These are phyloP conservation scores for Phocoena phocoena DNA, from an alignment of 2,113 vertebrate genomes.

Conservation along the genomic window DNA sequence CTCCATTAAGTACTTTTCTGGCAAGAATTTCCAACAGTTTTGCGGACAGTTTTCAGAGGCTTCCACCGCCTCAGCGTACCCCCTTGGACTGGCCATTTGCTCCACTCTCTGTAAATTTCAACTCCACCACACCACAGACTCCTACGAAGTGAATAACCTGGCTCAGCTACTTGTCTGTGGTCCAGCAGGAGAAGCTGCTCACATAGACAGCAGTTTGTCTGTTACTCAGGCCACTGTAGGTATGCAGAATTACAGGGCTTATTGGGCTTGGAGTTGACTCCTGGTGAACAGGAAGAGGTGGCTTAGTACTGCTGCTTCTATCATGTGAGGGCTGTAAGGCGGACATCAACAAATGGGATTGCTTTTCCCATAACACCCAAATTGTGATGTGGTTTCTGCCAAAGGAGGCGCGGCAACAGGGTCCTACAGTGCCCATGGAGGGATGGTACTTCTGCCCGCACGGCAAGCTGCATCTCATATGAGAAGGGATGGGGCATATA, in stretches of 20 bases:
- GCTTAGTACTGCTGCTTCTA: conserved; percentile 78
- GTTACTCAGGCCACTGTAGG: conserved; percentile 82
- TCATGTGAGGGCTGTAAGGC: conserved; percentile 84
- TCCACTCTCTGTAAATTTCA: conserved; percentile 94
- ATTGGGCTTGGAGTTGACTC: conserved; percentile 78
- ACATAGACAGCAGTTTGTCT: conserved; percentile 90
- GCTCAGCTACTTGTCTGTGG: conserved; percentile 92
- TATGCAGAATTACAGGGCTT: conserved; percentile 84
- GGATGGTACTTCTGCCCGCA: neutral
- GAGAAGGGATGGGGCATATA: neutral
- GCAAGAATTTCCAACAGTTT: conserved; percentile 90
- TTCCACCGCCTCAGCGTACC: conserved; percentile 93
- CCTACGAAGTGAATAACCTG: conserved; percentile 88
- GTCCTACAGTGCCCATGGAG: neutral
- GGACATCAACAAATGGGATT: conserved; percentile 83
- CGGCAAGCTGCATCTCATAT: neutral
- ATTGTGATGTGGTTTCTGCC: neutral
- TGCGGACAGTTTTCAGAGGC: conserved; percentile 90
- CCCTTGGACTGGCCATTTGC: conserved; percentile 96
- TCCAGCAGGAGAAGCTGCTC: conserved; percentile 97
- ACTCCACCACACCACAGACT: conserved; percentile 90
- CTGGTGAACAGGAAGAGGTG: conserved; percentile 77
- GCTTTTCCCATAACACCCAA: neutral
- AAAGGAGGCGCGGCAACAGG: neutral
- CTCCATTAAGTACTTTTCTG: conserved; percentile 90